Conservation (phyloP, 2,888 invertebrate genomes). For the Zygothrica quintamaculata region DNA sequence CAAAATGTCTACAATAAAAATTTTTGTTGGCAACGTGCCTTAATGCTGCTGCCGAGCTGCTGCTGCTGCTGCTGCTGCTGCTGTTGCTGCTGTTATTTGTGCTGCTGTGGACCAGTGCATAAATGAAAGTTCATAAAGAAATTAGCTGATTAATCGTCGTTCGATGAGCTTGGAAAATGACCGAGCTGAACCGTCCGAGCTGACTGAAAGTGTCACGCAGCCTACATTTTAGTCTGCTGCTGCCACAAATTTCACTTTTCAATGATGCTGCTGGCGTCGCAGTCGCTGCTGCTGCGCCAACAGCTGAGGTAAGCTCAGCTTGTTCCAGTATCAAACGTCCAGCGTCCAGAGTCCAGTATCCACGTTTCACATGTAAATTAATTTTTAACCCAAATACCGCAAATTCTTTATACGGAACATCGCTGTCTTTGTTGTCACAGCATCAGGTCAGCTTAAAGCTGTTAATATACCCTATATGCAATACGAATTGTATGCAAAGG, state of each 20-base stretch:
- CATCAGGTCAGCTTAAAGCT: constrained; percentile 41
- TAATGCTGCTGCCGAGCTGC: constrained; percentile 38
- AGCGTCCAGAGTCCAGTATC: constrained; percentile 27
- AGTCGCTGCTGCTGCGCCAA: constrained; percentile 20
- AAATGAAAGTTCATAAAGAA: constrained; percentile 81
- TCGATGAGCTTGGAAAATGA: constrained; percentile 80
- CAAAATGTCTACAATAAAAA: constrained; percentile 64
- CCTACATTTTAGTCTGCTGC: constrained; percentile 68
- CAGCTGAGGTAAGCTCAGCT: constrained; percentile 27
- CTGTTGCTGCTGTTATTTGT: constrained; percentile 14
- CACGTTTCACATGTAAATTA: constrained; percentile 81
- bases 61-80: constrained; percentile 27
- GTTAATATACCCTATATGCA: not conserved
- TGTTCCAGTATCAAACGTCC: constrained; percentile 36
- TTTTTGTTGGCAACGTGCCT: constrained; percentile 61
- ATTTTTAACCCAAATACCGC: constrained; percentile 82
- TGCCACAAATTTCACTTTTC: constrained; percentile 77
- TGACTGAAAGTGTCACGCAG: constrained; percentile 80
- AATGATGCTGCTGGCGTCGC: constrained; percentile 64
- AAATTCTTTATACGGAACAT: constrained; percentile 73
- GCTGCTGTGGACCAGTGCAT: constrained; percentile 55
- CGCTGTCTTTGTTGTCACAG: constrained; percentile 44
- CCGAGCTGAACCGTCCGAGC: constrained; percentile 43
- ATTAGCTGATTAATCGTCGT: constrained; percentile 80
- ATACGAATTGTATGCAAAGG: too few relatives aligned